phyloP scores from a whole-genome alignment of 2,113 vertebrate genomes.

The Calyptommatus sinebrachiatus region DNA sequence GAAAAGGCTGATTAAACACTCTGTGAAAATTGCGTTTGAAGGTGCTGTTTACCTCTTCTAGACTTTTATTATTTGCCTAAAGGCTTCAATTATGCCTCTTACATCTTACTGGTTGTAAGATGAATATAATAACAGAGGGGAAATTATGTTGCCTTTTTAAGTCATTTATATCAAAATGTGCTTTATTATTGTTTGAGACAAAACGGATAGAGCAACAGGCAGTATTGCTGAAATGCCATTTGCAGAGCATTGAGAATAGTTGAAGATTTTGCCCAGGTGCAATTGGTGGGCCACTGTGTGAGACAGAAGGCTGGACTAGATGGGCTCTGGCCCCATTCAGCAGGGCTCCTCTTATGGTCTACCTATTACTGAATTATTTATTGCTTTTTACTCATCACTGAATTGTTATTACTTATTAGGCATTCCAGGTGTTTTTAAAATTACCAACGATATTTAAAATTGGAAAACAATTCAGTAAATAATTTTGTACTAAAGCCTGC shows the following conservation, averaged over 20 bases:
- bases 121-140: neutral
- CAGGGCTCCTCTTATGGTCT: neutral
- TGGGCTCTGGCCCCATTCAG: no score
- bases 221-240: no score
- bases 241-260: no score
- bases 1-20: constrained; percentile 27
- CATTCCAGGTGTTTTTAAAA: constrained; percentile 12
- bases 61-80: constrained; percentile 15
- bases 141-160: constrained; percentile 3
- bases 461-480: no score
- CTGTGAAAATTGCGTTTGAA: constrained; percentile 39
- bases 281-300: no score
- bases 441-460: constrained; percentile 28
- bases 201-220: neutral
- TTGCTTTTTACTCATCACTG: no score
- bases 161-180: constrained; percentile 14
- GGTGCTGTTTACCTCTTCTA: constrained; percentile 23
- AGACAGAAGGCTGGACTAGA: no score
- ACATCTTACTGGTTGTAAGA: constrained; percentile 17
- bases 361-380: neutral
- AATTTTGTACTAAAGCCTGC: no score
- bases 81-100: constrained; percentile 33
- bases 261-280: no score
- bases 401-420: constrained; percentile 3
- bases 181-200: constrained; percentile 25